Evolutionary conservation across 2,113 vertebrate species (phyloP), one percentile per base, ranked within the genome.

Genomic region (Rhabdomys dilectus): DNA sequence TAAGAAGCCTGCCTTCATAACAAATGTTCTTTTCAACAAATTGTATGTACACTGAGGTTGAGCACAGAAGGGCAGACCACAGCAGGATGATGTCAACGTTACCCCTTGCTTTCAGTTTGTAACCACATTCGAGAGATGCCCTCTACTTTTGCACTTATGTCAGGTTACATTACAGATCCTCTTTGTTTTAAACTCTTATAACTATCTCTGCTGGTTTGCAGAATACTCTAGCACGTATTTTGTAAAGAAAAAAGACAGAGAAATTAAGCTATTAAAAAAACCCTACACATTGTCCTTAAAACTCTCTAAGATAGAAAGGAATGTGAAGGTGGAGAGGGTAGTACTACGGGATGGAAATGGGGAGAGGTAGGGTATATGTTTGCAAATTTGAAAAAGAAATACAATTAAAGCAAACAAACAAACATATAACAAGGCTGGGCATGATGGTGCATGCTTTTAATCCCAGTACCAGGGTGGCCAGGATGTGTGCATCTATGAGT

Each of bases 1-100:
- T 48, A 66, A 70, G 70, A 84, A 95, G n/a, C 53, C 72, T 56
- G 39, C 36, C 36, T 8, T 88, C 81, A 76, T 31, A 81, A 81
- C 88, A 92, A 88, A 96, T 36, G 77, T 70, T 91, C 85, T 94
- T 88, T 80, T 78, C 64, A 80, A 75, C 26, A 80, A 91, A 96
- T 36, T 53, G 34, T 75, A 26, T 64, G 42, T 13, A 58, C 36
- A 42, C 51, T 96, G 81, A 39, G 19, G 76, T 62, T 92, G 72
- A 17, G 51, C 60, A 7, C 53, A 89, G 89, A 87, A 62, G 29
- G n/a, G 81, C 76, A 75, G 64, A 96, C 86, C 58, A 34, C 42
- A 64, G 73, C 12, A 56, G 9, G 64, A 42, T 91, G 78, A 91
- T 89, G 94, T 92, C 91, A 87, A 16, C 66, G 36, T 62, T 5